Percentiles rank a stretch among this genome's conserved stretches.
phyloP scores from a whole-genome alignment of 2,797 vertebrate genomes.

The Malacoctenus gilli region DNA sequence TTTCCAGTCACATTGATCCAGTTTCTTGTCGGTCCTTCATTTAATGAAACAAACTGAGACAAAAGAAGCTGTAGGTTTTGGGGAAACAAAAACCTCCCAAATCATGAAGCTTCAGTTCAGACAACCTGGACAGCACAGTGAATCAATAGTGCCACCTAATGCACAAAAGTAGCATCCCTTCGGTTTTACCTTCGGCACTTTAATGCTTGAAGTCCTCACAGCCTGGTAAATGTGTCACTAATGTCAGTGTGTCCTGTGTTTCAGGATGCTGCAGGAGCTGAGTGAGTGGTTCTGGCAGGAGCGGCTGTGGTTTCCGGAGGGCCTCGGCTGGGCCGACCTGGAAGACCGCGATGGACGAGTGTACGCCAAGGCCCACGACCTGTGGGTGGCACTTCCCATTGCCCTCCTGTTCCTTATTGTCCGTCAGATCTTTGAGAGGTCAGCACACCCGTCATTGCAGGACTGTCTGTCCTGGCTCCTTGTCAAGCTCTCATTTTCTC shows the following conservation, averaged over 20 bases:
- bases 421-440: constrained; percentile 93
- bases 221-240: constrained; percentile 10
- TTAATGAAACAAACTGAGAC: no score
- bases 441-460: constrained; percentile 40
- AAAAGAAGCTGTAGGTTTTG: no score
- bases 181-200: no score
- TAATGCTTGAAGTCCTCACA: no score
- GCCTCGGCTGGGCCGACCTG: constrained; percentile 93
- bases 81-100: no score
- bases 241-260: constrained; percentile 19
- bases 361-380: constrained; percentile 88
- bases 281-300: constrained; percentile 95
- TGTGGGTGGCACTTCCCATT: constrained; percentile 90
- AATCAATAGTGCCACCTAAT: no score
- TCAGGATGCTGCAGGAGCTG: constrained; percentile 89
- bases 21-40: no score
- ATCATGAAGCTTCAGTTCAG: no score
- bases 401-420: constrained; percentile 90
- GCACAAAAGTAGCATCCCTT: no score
- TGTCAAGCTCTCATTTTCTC: neutral
- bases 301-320: constrained; percentile 90
- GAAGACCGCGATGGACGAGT: constrained; percentile 88
- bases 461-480: constrained; percentile 1
- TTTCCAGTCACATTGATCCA: no score
- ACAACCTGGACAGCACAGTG: no score